Evolutionary conservation across 2,797 vertebrate species (phyloP), one percentile per base, ranked within the genome.

Genomic region (Lepus oiostolus): DNA sequence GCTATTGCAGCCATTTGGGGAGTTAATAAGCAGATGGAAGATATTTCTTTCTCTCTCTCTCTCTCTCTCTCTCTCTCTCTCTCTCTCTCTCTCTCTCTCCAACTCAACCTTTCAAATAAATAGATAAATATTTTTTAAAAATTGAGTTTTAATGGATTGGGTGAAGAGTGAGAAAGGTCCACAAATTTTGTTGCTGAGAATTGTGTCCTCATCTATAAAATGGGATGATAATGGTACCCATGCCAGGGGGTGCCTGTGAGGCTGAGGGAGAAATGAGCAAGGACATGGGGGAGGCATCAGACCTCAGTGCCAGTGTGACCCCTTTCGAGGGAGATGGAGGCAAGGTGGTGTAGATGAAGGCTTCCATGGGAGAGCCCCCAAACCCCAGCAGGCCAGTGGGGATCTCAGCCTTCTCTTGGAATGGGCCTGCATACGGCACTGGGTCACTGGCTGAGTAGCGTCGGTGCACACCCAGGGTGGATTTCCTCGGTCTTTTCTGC

Each of bases 101-200:
- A 47, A 47, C 42, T 47, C 42, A 10, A 47, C 42, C 42, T 47
- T 47, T 47, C 42, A 47, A 47, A 47, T 47, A 47, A 47, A 47
- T 47, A 47, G 42, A 47, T 47, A 47, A 47, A 47, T 47, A 47
- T 47, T 47, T 47, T 47, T 47, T 47, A 9, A 47, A 47, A 47
- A 42, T 13, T 81, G 80, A 92, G 32, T 87, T 92, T 80, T 87
- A 88, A 65, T 22, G 26, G 14, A 54, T 58, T 85, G 10, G 68
- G 19, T 47, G 88, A 71, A 86, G 54, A 52, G 58, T 60, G 35
- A 90, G 58, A 75, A 90, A 93, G 50, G 4, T 60, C 22, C 38
- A 32, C 62, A 80, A 67, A 47, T 54, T 32, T 88, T 62, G 13
- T 32, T 92, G 3, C 14, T 58, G 67, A 80, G 10, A 47, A 22